Evolutionary conservation across 2,113 vertebrate genomes (phyloP).

Genomic region (Eretmochelys imbricata): DNA sequence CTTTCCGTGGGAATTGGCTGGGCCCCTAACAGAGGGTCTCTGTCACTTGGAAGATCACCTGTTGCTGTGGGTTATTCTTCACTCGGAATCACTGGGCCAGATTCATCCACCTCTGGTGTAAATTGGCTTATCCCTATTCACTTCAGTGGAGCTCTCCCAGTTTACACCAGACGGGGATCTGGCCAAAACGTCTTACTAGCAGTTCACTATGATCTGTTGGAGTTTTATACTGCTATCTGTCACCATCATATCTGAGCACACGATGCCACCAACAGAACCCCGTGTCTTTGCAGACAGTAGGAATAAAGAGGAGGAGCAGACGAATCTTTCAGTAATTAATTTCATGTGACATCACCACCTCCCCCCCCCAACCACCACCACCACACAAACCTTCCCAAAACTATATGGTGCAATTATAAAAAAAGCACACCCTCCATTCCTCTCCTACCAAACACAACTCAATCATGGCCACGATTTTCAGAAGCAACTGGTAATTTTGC

Average conservation of each 20-base stretch:
- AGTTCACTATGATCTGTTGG: not conserved
- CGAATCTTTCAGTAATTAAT: not conserved
- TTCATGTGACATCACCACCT: not conserved
- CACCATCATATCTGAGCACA: not conserved
- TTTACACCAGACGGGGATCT: not conserved
- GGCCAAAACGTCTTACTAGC: not conserved
- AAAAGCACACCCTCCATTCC: not conserved
- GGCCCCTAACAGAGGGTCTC: not conserved
- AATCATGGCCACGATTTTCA: not conserved
- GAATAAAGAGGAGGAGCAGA: not conserved
- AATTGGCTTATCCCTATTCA: not conserved
- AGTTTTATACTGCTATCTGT: not conserved
- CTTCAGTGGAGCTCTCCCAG: not conserved
- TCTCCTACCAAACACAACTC: not conserved
- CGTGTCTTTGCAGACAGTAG: not conserved
- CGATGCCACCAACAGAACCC: not conserved
- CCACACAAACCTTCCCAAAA: no score
- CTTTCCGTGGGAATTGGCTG: not conserved
- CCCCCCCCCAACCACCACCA: rapidly evolving
- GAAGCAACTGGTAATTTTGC: not conserved
- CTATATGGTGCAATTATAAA: no score
- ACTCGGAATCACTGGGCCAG: not conserved
- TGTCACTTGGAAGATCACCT: not conserved
- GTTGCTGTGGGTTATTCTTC: not conserved
- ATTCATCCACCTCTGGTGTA: not conserved